Conservation (phyloP, 2,888 invertebrate genomes). For the Acleris emargana region DNA sequence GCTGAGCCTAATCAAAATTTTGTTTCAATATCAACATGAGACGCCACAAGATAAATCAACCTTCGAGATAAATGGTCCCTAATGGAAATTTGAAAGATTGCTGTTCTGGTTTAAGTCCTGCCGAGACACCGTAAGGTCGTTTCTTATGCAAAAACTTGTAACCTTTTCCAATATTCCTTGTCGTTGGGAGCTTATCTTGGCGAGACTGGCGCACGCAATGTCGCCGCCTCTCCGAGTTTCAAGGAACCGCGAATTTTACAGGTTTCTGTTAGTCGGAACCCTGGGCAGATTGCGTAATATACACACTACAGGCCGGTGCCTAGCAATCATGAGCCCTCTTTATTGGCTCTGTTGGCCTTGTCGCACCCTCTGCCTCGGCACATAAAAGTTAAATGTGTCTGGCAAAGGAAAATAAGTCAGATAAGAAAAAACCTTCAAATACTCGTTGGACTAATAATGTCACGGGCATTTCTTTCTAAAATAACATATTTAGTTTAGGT, state of each 20-base stretch:
- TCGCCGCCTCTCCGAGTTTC: conserved; percentile 48
- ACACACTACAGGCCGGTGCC: conserved; percentile 50
- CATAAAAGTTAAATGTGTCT: conserved; percentile 33
- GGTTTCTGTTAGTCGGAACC: conserved; percentile 48
- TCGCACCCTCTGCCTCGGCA: conserved; percentile 21
- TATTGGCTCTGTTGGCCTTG: conserved; percentile 30
- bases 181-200: conserved; percentile 58
- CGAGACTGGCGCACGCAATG: conserved; percentile 61
- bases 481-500: too few relatives aligned
- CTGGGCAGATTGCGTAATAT: conserved; percentile 55
- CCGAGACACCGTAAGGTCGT: not conserved
- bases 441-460: conserved; percentile 45
- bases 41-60: conserved; percentile 11
- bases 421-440: conserved; percentile 43
- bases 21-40: conserved; percentile 10
- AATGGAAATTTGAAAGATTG: conserved; percentile 10
- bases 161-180: conserved; percentile 58
- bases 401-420: conserved; percentile 42
- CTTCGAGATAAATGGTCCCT: not conserved
- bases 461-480: too few relatives aligned
- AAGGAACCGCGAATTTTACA: conserved; percentile 54
- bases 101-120: not conserved
- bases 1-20: not conserved
- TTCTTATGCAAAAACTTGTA: conserved; percentile 37
- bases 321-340: conserved; percentile 44